These are phyloP conservation scores for Pluvialis apricaria DNA, from an alignment of 2,113 vertebrate species.

Conservation along the genomic window DNA sequence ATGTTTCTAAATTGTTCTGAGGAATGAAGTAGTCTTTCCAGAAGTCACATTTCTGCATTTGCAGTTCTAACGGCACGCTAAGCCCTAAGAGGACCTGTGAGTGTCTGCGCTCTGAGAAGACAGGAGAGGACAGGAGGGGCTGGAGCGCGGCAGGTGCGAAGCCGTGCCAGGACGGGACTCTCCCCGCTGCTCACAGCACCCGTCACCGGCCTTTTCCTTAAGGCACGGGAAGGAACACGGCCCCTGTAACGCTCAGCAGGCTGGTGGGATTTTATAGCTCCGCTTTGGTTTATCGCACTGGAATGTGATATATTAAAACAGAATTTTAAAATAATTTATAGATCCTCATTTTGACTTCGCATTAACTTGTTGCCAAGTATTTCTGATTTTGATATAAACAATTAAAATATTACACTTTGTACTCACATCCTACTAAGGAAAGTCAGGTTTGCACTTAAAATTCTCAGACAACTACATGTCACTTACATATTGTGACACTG, in stretches of 20 bases:
- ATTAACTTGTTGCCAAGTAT: conserved; percentile 1
- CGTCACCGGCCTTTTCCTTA: background rate
- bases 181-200: background rate
- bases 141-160: background rate
- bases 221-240: background rate
- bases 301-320: background rate
- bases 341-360: background rate
- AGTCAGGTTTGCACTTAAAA: background rate
- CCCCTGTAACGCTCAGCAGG: background rate
- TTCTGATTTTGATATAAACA: conserved; percentile 31
- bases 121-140: background rate
- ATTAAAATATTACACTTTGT: conserved; percentile 39
- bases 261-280: background rate
- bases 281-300: background rate
- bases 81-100: background rate
- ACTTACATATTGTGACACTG: background rate
- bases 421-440: background rate
- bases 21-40: too few species aligned
- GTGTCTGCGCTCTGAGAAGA: background rate
- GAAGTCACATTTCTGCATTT: background rate
- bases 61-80: background rate
- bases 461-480: background rate
- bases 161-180: background rate
- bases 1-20: background rate
- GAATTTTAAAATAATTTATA: background rate